Conservation (phyloP, 2,888 invertebrate genomes). For the Heliconius erato region DNA sequence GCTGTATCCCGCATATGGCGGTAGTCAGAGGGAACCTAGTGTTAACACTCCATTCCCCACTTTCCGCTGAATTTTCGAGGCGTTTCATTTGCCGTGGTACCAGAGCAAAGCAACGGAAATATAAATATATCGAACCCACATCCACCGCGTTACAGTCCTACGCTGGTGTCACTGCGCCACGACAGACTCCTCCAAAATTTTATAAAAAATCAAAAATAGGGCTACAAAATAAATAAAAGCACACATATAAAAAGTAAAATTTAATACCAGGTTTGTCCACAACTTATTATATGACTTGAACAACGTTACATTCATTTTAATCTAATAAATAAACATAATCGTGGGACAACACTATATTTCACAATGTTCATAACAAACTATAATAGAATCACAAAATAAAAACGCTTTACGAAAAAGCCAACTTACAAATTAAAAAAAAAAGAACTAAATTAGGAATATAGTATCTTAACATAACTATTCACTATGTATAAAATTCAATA, state of each 20-base stretch:
- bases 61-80: no score
- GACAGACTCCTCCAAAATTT: neutral
- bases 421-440: conserved; percentile 38
- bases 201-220: neutral
- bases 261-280: conserved; percentile 72
- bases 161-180: no score
- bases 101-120: no score
- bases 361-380: conserved; percentile 54
- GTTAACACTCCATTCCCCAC: no score
- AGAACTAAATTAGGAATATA: conserved; percentile 51
- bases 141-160: no score
- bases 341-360: conserved; percentile 53
- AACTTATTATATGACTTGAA: conserved; percentile 65
- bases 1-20: no score
- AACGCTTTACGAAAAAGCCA: conserved; percentile 49
- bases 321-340: conserved; percentile 49
- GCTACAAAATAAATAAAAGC: conserved; percentile 38
- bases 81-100: no score
- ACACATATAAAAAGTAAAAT: conserved; percentile 58
- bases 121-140: no score
- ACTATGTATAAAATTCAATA: conserved; percentile 75
- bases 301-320: conserved; percentile 38
- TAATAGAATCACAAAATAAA: conserved; percentile 67
- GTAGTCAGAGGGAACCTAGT: no score
- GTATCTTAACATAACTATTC: conserved; percentile 50